Conservation (phyloP, 2,888 invertebrate genomes). For the Teleogryllus oceanicus region DNA sequence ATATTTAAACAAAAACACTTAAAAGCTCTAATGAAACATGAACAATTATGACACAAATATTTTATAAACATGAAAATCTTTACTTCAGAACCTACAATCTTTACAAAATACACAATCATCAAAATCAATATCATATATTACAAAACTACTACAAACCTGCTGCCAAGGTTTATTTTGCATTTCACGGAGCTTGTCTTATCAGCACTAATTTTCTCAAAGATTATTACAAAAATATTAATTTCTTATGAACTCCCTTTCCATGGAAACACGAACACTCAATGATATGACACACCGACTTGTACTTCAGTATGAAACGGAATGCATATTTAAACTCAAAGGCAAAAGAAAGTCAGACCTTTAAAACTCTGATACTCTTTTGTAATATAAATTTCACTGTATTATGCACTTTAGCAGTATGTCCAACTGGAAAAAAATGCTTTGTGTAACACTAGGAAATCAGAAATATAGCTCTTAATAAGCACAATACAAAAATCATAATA, state of each 20-base stretch:
- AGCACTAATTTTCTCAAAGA: neutral
- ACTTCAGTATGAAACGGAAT: constrained; percentile 1
- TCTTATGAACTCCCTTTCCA: neutral
- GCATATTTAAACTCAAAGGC: neutral
- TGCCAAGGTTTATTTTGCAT: neutral
- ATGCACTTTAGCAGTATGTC: too few species aligned
- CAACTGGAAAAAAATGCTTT: neutral
- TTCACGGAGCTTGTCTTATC: neutral
- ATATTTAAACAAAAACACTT: too few species aligned
- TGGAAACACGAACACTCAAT: constrained; percentile 1
- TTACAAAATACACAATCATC: neutral
- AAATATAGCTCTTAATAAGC: neutral
- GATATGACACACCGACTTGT: constrained; percentile 4
- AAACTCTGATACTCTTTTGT: too few species aligned
- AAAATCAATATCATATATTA: neutral
- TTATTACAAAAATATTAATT: constrained; percentile 1
- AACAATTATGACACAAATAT: too few species aligned
- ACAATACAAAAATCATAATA: neutral
- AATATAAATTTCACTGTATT: too few species aligned
- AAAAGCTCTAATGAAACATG: too few species aligned
- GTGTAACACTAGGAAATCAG: neutral
- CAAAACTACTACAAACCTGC: neutral
- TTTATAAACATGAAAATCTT: too few species aligned
- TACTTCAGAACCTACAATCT: neutral
- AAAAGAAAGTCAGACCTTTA: neutral